A percentile compares a stretch with the other conserved stretches of the same genome.
phyloP scores from a whole-genome alignment of 2,888 invertebrate genomes.

The Linyphia triangularis region DNA sequence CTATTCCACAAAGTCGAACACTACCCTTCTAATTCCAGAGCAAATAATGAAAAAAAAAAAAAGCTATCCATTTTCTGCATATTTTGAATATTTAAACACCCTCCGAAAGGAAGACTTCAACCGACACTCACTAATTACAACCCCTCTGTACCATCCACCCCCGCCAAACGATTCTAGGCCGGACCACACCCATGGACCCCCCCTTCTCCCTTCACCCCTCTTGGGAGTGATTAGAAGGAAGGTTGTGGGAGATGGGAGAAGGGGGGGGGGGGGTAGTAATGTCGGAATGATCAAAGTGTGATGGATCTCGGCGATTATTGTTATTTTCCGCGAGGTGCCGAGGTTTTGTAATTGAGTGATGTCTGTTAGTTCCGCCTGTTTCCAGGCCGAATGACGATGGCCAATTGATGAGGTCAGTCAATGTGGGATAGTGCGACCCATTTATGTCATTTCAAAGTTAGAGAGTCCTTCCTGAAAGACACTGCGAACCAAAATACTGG shows the following conservation, averaged over 20 bases:
- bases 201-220: constrained; percentile 37
- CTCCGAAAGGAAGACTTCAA: constrained; percentile 22
- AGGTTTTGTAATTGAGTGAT: constrained; percentile 42
- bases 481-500: too few relatives aligned
- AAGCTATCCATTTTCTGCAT: constrained; percentile 4
- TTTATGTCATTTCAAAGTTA: too few relatives aligned
- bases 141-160: constrained; percentile 1
- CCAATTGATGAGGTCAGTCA: too few relatives aligned
- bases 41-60: neutral
- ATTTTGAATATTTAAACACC: constrained; percentile 24
- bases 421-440: too few relatives aligned
- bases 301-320: constrained; percentile 56
- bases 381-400: neutral
- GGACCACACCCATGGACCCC: constrained; percentile 1
- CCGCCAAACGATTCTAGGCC: constrained; percentile 6
- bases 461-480: too few relatives aligned
- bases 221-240: constrained; percentile 36
- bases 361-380: neutral
- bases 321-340: constrained; percentile 43
- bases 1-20: too few relatives aligned
- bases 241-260: constrained; percentile 1
- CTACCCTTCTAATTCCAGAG: too few relatives aligned
- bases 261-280: neutral
- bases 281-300: constrained; percentile 48
- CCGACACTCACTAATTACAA: constrained; percentile 48